Evolutionary conservation across 2,797 vertebrate genomes (phyloP), one percentile per base, ranked within the genome.

Genomic region (Leuciscus waleckii): DNA sequence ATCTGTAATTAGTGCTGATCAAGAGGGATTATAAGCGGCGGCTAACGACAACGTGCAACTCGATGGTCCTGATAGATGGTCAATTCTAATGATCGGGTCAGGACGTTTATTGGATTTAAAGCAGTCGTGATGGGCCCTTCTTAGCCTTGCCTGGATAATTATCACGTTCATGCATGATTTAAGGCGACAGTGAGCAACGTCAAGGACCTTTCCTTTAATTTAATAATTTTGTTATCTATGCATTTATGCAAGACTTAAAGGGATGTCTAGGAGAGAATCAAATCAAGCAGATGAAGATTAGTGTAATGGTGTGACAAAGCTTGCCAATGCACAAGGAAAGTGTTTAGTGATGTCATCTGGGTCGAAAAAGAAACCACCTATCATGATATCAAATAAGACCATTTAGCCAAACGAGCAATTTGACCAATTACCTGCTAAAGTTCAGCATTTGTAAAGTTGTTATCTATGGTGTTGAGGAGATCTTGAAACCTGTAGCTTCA

Each of bases 21-120:
- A 95, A 94, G 93, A 94, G 92, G 94, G 94, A 95, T 95, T 95
- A 94, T 95, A 94, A 94, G 92, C 90, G 86, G 63, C 75, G 89
- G 93, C 92, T 95, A 95, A 94, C 93, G 93, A 93, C 91, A 92
- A 91, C 91, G 92, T 90, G 91, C 92, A 94, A 92, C 92, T 94
- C 93, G 92, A 93, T 94, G 95, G 93, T 94, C 94, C 93, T 95
- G 95, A 95, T 95, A 95, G 94, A 94, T 95, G 94, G 93, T 95
- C 95, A 95, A 95, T 95, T 95, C 93, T 93, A 95, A 92, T 94
- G 94, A 95, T 95, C 93, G 94, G 95, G 94, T 95, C 93, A 81
- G 84, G 89, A 92, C 91, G 88, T 92, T 95, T 94, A 95, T 94
- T 94, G 94, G 93, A 95, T 95, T 94, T 93, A 93, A 95, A 95